Percentiles rank a stretch among this genome's conserved stretches.
phyloP scores from a whole-genome alignment of 2,797 vertebrate genomes.

The Acanthornis magna region DNA sequence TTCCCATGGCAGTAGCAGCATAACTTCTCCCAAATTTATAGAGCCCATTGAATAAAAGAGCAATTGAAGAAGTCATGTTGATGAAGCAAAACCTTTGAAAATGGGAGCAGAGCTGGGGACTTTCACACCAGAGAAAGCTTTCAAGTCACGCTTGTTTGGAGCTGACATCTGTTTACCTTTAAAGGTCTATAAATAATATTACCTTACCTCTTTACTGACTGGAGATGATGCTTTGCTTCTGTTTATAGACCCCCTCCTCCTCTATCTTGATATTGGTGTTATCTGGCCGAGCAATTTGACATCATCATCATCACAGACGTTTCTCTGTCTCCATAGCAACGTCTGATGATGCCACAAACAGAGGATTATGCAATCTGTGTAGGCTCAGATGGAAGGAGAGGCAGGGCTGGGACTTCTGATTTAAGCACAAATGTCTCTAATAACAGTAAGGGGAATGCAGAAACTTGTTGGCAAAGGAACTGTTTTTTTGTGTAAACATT shows the following conservation, averaged over 20 bases:
- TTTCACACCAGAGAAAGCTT: slow-evolving; percentile 45
- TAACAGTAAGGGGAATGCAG: not conserved
- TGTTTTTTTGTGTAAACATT: not conserved
- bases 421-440: slow-evolving; percentile 31
- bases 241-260: slow-evolving; percentile 25
- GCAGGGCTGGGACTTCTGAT: slow-evolving; percentile 5
- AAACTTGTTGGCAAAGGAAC: slow-evolving; percentile 19
- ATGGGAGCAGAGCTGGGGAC: not conserved
- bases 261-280: slow-evolving; percentile 48
- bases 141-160: slow-evolving; percentile 33
- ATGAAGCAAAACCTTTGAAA: slow-evolving; percentile 34
- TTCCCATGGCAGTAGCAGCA: not conserved
- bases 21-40: slow-evolving; percentile 1
- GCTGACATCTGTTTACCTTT: slow-evolving; percentile 57
- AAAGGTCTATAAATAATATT: slow-evolving; percentile 72
- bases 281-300: slow-evolving; percentile 33
- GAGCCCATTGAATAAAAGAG: slow-evolving; percentile 28
- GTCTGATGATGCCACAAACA: slow-evolving; percentile 37
- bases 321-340: slow-evolving; percentile 30
- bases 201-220: slow-evolving; percentile 60
- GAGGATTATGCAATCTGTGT: slow-evolving; percentile 22
- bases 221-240: slow-evolving; percentile 57
- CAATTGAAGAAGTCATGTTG: slow-evolving; percentile 38
- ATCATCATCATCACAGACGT: not conserved
- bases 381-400: slow-evolving; percentile 39